Base-by-base conservation (phyloP, 2,888 invertebrate species). In the Tubulanus polymorphus region DNA sequence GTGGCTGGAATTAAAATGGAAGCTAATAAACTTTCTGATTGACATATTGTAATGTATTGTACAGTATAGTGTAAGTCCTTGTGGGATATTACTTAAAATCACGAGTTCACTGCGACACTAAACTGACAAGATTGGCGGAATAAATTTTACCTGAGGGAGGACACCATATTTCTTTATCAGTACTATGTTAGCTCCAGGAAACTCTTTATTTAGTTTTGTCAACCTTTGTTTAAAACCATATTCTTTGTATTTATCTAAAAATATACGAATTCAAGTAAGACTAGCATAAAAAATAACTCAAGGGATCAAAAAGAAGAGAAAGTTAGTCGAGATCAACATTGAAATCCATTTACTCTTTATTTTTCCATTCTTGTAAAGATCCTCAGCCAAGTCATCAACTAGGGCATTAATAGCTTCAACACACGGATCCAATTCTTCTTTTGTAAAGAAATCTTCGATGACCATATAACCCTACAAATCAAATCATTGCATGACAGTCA, bases 161-260 rank as follows among this genome's bases (percentile, higher is more conserved):
- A 12, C 10, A 12, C 35, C 35, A 12, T 32, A 10, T n/a, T 32
- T 32, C 35, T 12, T 32, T 12, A 32, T 32, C 35, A 32, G 35
- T n/a, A n/a, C n/a, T n/a, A 76, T 67, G 53, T 68, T 70, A 20
- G 76, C 68, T 30, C 75, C 75, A 5, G 68, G 65, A 52, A 73
- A 71, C n/a, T 74, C 75, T 41, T 71, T 65, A 48, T 76, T 74
- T 27, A 76, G 59, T 56, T 62, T 66, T 6, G 72, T 71, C 26
- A 76, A 64, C 51, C 75, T 59, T 49, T 76, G 66, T 53, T 67
- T 72, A 48, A 76, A 60, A 1, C 70, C 73, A 52, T 55, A 65
- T 18, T 75, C 75, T 52, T 64, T 59, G 60, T 72, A 67, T 50
- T 69, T 56, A 35, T 67, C 75, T 75, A 58, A 25, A 57, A 32